Evolutionary conservation across 1,140 invertebrate species (phyloP).

Genomic region (Musca domestica): DNA sequence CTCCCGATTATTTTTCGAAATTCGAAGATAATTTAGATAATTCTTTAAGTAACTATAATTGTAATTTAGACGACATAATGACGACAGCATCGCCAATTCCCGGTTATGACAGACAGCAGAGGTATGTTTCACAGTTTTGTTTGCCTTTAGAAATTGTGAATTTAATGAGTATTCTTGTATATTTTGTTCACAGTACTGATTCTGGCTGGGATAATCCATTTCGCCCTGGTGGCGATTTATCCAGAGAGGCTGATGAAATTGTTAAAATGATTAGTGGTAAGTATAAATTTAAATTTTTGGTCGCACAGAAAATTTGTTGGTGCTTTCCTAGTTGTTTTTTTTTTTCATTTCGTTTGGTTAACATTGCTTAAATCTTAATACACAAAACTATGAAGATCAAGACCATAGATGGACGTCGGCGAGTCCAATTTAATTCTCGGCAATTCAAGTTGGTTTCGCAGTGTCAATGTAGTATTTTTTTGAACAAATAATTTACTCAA

Average conservation of each 20-base stretch:
- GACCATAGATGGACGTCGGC: too few relatives aligned
- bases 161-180: constrained; percentile 23
- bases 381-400: too few relatives aligned
- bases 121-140: constrained; percentile 31
- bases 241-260: constrained; percentile 92
- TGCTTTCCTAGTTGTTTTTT: too few relatives aligned
- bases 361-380: too few relatives aligned
- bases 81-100: constrained; percentile 41
- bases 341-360: too few relatives aligned
- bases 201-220: constrained; percentile 97
- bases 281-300: too few relatives aligned
- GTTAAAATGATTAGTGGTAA: constrained; percentile 87
- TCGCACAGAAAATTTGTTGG: too few relatives aligned
- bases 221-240: constrained; percentile 91
- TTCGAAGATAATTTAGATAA: constrained; percentile 37
- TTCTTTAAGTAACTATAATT: constrained; percentile 42
- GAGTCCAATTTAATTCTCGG: too few relatives aligned
- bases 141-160: background rate
- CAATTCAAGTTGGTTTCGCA: too few relatives aligned
- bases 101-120: constrained; percentile 50
- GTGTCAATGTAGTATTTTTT: too few relatives aligned
- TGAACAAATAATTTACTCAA: too few relatives aligned
- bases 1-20: constrained; percentile 48
- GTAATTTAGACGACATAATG: constrained; percentile 42
- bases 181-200: constrained; percentile 86